These are phyloP conservation scores for Sebastes melanostomus DNA, from an alignment of 2,797 vertebrate genomes.

Conservation along the genomic window DNA sequence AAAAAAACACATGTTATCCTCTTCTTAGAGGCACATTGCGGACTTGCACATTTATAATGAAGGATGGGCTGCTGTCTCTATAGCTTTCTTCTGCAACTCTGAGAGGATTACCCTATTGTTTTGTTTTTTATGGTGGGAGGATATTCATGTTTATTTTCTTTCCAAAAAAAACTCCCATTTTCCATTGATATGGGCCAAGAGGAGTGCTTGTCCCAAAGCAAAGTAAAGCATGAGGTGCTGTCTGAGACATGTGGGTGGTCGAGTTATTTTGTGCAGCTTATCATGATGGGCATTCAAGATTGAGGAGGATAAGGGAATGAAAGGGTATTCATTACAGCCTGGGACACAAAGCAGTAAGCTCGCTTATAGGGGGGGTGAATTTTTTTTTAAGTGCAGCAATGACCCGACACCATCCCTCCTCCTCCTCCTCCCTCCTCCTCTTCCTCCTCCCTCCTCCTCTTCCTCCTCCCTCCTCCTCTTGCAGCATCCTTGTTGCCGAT, in stretches of 20 bases:
- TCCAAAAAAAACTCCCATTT: constrained; percentile 7
- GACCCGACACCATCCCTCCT: constrained; percentile 28
- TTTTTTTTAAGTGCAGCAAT: constrained; percentile 47
- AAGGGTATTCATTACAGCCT: constrained; percentile 16
- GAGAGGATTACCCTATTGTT: constrained; percentile 59
- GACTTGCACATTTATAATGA: constrained; percentile 33
- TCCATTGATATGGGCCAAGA: constrained; percentile 44
- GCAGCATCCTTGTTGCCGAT: constrained; percentile 58
- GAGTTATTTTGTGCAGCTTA: constrained; percentile 23
- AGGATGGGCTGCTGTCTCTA: constrained; percentile 36
- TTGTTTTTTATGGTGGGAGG: constrained; percentile 29
- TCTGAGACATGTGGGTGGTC: constrained; percentile 53
- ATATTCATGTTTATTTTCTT: constrained; percentile 36
- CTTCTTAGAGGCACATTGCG: constrained; percentile 31
- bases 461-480: constrained; percentile 23
- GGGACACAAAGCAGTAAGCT: constrained; percentile 21
- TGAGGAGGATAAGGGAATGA: constrained; percentile 16
- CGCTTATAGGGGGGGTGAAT: constrained; percentile 16
- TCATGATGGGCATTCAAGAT: constrained; percentile 21
- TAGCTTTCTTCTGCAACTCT: constrained; percentile 46
- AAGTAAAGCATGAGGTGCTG: constrained; percentile 26
- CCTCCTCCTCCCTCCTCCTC: neutral
- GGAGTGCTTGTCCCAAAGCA: constrained; percentile 31
- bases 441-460: neutral
- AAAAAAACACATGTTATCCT: constrained; percentile 37